phyloP scores from a whole-genome alignment of 2,797 vertebrate genomes.

The Melanotaenia nigrans region DNA sequence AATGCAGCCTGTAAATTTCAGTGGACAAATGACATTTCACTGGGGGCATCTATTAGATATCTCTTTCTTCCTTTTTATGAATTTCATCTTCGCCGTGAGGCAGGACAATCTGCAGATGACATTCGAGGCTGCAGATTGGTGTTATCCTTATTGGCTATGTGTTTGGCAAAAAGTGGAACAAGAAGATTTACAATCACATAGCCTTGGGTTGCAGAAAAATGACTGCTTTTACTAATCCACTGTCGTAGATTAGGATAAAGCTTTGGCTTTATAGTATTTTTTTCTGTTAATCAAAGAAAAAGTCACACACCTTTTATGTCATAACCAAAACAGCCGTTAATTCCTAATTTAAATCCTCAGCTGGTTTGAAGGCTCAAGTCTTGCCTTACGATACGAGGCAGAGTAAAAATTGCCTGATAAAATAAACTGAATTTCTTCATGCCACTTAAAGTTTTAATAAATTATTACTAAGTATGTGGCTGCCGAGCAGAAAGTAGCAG shows the following conservation, averaged over 20 bases:
- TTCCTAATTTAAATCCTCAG: conserved; percentile 51
- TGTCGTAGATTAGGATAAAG: conserved; percentile 19
- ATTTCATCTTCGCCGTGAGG: background rate
- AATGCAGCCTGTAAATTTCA: background rate
- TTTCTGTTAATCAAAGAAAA: conserved; percentile 13
- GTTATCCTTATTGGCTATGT: background rate
- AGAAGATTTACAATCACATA: background rate
- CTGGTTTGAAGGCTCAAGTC: conserved; percentile 5
- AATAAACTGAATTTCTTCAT: too few species aligned
- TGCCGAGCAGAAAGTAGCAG: too few species aligned
- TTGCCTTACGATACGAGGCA: too few species aligned
- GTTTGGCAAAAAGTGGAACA: background rate
- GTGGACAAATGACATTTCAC: background rate
- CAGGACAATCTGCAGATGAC: background rate
- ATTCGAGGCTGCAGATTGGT: conserved; percentile 1
- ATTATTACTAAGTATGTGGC: too few species aligned
- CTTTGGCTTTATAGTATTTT: background rate
- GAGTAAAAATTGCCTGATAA: too few species aligned
- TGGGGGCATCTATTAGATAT: background rate
- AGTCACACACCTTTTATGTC: conserved; percentile 16
- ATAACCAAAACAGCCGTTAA: conserved; percentile 34
- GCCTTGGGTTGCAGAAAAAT: background rate
- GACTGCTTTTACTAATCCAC: background rate
- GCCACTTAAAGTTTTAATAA: too few species aligned
- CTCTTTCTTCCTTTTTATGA: background rate